Percentiles rank a stretch among this genome's conserved stretches.
These are phyloP conservation scores for Alloscopus bannaensis DNA, from an alignment of 2,888 invertebrate species.

Conservation along the genomic window DNA sequence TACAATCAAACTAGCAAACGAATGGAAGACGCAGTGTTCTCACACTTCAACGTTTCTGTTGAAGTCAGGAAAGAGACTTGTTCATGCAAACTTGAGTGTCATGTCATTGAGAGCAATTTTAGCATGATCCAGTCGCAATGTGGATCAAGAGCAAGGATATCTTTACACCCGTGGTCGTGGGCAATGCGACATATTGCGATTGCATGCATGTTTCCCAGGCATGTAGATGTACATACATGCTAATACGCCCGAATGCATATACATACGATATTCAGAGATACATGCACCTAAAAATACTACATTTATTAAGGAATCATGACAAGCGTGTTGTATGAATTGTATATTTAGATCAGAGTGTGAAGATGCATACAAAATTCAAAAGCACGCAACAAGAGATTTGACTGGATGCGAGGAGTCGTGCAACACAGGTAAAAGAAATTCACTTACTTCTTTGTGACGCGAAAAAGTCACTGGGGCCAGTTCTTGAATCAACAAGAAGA, in stretches of 20 bases:
- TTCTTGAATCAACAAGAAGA: slow-evolving; percentile 86
- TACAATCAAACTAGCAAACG: too few relatives aligned
- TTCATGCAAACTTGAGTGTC: neutral
- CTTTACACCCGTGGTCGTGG: slow-evolving; percentile 14
- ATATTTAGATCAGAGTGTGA: neutral
- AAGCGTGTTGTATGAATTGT: neutral
- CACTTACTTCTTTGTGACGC: slow-evolving; percentile 66
- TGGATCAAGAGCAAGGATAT: slow-evolving; percentile 55
- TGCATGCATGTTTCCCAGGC: too few relatives aligned
- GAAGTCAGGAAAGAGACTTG: too few relatives aligned
- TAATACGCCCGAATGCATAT: too few relatives aligned
- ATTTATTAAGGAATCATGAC: neutral
- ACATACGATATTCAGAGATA: too few relatives aligned
- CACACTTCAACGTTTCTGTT: too few relatives aligned
- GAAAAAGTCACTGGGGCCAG: slow-evolving; percentile 85
- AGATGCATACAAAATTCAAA: neutral
- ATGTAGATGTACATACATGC: too few relatives aligned
- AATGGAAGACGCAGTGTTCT: too few relatives aligned
- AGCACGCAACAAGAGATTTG: neutral
- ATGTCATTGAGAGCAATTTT: neutral
- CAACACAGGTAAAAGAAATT: slow-evolving; percentile 1
- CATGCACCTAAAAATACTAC: too few relatives aligned
- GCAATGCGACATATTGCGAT: neutral
- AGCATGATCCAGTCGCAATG: neutral
- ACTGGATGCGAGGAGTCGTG: too few relatives aligned